Evolutionary conservation across 2,113 vertebrate species (phyloP).

Genomic region (Arothron firmamentum): DNA sequence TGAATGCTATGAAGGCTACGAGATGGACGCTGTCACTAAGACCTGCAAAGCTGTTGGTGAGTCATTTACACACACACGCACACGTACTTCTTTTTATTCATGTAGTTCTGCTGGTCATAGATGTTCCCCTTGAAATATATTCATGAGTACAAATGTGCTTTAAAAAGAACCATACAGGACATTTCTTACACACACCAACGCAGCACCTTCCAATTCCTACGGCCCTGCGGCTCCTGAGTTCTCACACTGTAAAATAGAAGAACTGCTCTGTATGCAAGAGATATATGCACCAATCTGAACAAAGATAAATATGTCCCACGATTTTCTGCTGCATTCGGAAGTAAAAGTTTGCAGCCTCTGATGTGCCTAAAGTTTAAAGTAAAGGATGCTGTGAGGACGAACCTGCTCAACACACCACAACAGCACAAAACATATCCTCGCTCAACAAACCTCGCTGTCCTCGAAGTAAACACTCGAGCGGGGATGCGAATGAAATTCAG

Average conservation of each 20-base stretch:
- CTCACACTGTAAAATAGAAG: constrained; percentile 35
- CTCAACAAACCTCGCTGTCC: background rate
- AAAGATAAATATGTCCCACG: constrained; percentile 72
- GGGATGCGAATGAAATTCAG: constrained; percentile 33
- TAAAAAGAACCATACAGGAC: background rate
- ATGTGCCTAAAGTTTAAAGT: constrained; percentile 29
- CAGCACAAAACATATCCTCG: constrained; percentile 22
- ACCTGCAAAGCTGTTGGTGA: constrained; percentile 97
- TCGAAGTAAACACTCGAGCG: constrained; percentile 35
- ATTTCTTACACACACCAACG: background rate
- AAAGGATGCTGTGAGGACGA: constrained; percentile 8
- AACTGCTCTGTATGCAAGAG: constrained; percentile 57
- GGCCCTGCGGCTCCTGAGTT: constrained; percentile 28
- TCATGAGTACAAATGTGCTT: background rate
- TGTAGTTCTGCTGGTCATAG: constrained; percentile 16
- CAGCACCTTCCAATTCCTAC: constrained; percentile 17
- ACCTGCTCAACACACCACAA: constrained; percentile 21
- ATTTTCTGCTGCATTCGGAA: constrained; percentile 53
- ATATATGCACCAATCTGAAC: constrained; percentile 49
- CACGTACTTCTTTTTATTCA: constrained; percentile 5
- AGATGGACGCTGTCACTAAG: constrained; percentile 93
- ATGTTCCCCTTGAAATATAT: constrained; percentile 12
- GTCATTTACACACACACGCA: constrained; percentile 43
- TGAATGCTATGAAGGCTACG: constrained; percentile 93
- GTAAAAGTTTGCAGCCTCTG: constrained; percentile 59